Conservation (phyloP, 2,113 vertebrate genomes). For the Parus major region DNA sequence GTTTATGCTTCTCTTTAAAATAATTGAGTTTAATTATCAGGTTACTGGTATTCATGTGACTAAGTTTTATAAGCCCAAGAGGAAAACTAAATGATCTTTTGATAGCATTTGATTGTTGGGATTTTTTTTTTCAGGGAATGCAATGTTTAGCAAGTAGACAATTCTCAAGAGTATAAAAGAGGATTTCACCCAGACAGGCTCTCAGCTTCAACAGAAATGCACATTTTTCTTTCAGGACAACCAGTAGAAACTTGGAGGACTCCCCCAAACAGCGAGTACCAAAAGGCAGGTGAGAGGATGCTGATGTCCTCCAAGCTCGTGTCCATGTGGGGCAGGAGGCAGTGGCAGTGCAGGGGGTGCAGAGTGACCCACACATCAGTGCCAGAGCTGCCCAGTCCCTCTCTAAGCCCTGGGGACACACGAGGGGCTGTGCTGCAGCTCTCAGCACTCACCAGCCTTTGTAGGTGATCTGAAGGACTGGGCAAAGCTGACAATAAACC, state of each 20-base stretch:
- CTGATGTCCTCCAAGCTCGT: neutral
- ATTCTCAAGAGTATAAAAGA: neutral
- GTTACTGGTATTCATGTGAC: neutral
- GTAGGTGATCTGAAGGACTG: neutral
- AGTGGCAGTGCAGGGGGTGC: neutral
- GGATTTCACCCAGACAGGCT: neutral
- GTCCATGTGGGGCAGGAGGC: too few species aligned
- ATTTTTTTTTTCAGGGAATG: neutral
- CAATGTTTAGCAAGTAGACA: neutral
- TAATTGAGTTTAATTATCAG: neutral
- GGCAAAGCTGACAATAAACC: neutral
- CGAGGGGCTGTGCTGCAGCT: neutral
- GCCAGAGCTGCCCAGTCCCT: neutral
- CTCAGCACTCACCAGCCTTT: neutral
- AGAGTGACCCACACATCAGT: neutral
- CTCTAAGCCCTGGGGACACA: neutral
- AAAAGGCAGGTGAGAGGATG: neutral
- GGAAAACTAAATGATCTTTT: neutral
- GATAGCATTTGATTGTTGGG: fast-evolving
- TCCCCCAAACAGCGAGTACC: neutral
- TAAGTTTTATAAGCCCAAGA: neutral
- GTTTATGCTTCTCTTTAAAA: neutral
- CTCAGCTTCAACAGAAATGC: neutral
- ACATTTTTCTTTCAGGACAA: neutral
- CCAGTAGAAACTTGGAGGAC: neutral